Conservation (phyloP, 2,797 vertebrate species). For the Acrocephalus scirpaceus region DNA sequence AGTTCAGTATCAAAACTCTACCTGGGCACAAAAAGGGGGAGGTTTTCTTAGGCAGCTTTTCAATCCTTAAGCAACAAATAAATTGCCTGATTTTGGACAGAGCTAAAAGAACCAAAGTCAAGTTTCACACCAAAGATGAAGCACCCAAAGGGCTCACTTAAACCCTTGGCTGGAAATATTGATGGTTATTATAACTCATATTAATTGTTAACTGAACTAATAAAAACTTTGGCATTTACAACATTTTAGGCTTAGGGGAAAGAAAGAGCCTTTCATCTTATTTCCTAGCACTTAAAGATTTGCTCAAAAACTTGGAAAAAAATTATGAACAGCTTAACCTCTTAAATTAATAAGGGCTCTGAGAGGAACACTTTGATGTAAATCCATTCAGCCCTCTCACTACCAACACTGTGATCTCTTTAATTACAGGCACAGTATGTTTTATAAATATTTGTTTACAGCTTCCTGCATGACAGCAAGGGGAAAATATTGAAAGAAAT, state of each 20-base stretch:
- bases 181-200: not conserved
- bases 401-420: not conserved
- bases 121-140: not conserved
- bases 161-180: not conserved
- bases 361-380: not conserved
- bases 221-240: not conserved
- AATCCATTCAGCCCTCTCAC: not conserved
- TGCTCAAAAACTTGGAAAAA: not conserved
- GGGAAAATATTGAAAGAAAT: conserved; percentile 32
- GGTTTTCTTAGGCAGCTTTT: not conserved
- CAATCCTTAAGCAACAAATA: not conserved
- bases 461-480: not conserved
- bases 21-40: not conserved
- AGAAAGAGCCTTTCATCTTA: not conserved
- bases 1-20: not conserved
- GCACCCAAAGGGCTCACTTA: not conserved
- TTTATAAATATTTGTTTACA: conserved; percentile 61
- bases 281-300: not conserved
- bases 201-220: not conserved
- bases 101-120: not conserved
- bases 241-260: not conserved
- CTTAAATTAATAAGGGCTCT: not conserved
- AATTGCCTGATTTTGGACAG: not conserved
- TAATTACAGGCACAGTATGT: conserved; percentile 29
- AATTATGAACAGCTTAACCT: not conserved